Percentiles rank a stretch among this genome's conserved stretches.
Conservation (phyloP, 2,797 vertebrate species). For the Gallinago nigripennis region DNA sequence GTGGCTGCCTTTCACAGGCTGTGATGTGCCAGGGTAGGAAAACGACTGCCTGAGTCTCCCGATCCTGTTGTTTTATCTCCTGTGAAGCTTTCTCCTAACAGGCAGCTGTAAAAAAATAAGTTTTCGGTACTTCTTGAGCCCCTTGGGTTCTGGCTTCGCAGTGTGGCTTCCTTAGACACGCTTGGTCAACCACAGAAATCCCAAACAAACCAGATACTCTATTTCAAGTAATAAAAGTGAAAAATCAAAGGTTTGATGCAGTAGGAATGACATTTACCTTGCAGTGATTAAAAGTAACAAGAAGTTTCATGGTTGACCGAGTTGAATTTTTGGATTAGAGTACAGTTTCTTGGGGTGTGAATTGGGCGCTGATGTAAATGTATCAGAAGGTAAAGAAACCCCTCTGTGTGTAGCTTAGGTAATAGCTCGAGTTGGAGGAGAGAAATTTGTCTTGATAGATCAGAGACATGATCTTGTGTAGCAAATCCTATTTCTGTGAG, state of each 20-base stretch:
- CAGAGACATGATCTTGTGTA: slow-evolving; percentile 5
- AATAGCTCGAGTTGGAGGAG: slow-evolving; percentile 40
- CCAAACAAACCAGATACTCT: not conserved
- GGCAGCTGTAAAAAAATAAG: not conserved
- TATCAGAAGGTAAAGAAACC: slow-evolving; percentile 37
- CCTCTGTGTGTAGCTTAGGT: slow-evolving; percentile 26
- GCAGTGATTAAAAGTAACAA: slow-evolving; percentile 18
- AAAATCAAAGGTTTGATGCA: not conserved
- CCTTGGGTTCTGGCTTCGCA: not conserved
- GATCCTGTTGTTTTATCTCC: not conserved
- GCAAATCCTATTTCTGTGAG: slow-evolving; percentile 36
- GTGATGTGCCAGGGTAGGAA: not conserved
- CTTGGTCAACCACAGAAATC: not conserved
- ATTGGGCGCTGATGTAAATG: slow-evolving; percentile 13
- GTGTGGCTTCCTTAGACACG: not conserved
- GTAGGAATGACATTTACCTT: not conserved
- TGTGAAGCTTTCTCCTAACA: not conserved
- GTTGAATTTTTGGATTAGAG: slow-evolving; percentile 25
- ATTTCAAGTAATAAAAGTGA: not conserved
- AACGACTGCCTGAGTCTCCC: not conserved
- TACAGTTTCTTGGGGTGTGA: slow-evolving; percentile 25
- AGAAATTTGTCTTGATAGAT: slow-evolving; percentile 49
- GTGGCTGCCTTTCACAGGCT: not conserved
- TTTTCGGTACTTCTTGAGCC: not conserved
- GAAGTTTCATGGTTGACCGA: slow-evolving; percentile 25